Conservation (phyloP, 2,888 invertebrate genomes). For the Drosophila borealis region DNA sequence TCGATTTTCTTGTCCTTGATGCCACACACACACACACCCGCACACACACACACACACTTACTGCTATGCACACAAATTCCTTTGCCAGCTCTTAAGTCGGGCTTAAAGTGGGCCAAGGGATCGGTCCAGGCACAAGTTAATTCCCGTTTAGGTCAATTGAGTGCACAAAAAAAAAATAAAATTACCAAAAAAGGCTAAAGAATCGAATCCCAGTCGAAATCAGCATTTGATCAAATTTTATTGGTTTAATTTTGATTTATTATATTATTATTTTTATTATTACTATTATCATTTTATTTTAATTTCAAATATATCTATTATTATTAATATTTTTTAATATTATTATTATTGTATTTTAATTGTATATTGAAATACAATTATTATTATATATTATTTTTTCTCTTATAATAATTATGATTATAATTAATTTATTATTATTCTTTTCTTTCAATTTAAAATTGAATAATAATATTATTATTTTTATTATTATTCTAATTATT, state of each 20-base stretch:
- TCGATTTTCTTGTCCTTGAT: slow-evolving; percentile 50
- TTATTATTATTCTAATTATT: too few relatives aligned
- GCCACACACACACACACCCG: neutral
- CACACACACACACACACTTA: neutral
- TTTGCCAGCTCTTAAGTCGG: slow-evolving; percentile 21
- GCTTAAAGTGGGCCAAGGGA: slow-evolving; percentile 59
- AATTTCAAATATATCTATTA: too few relatives aligned
- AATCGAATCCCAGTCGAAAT: neutral
- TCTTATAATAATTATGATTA: too few relatives aligned
- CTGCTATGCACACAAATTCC: slow-evolving; percentile 1
- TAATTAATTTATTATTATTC: too few relatives aligned
- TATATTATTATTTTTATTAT: too few relatives aligned
- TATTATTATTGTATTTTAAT: too few relatives aligned
- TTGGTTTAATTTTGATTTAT: neutral
- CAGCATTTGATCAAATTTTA: neutral
- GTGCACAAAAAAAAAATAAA: neutral
- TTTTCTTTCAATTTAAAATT: too few relatives aligned
- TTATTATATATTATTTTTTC: too few relatives aligned
- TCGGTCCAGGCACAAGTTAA: slow-evolving; percentile 45
- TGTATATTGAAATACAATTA: too few relatives aligned
- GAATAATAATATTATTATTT: too few relatives aligned
- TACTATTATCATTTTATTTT: too few relatives aligned
- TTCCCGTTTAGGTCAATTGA: slow-evolving; percentile 30
- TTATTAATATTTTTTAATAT: too few relatives aligned
- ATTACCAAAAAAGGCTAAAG: neutral